These are phyloP conservation scores for Mesembrinibis cayennensis DNA, from an alignment of 2,113 vertebrate genomes.

Conservation along the genomic window DNA sequence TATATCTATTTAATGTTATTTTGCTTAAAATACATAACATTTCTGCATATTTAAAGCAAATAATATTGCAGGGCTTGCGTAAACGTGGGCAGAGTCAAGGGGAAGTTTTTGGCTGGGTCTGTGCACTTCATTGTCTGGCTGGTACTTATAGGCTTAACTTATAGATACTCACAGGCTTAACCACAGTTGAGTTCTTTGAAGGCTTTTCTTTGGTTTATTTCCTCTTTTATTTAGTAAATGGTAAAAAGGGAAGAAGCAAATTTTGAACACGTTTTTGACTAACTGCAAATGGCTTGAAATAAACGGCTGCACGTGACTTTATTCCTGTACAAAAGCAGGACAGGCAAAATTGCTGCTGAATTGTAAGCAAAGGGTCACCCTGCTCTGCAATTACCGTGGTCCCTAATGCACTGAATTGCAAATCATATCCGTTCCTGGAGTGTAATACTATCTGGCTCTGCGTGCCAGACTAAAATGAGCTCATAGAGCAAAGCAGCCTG, in stretches of 20 bases:
- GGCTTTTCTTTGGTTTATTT: background rate
- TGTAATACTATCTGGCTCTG: background rate
- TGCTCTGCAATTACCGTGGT: background rate
- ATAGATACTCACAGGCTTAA: background rate
- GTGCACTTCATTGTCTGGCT: background rate
- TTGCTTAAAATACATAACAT: background rate
- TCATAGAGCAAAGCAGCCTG: background rate
- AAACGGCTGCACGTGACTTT: background rate
- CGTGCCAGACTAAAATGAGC: background rate
- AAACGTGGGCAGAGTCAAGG: background rate
- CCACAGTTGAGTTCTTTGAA: background rate
- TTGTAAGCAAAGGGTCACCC: slow-evolving; percentile 10
- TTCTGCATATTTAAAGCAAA: background rate
- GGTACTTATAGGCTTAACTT: background rate
- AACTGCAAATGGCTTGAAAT: background rate
- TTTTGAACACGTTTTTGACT: background rate
- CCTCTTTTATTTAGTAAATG: background rate
- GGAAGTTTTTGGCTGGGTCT: background rate
- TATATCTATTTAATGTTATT: background rate
- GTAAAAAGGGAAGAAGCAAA: background rate
- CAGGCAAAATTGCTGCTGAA: background rate
- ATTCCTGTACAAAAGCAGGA: background rate
- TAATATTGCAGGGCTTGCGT: background rate
- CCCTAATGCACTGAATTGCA: slow-evolving; percentile 21
- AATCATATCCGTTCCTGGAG: background rate